Percentiles rank a stretch among this genome's conserved stretches.
Evolutionary conservation across 2,888 invertebrate species (phyloP).

Genomic region (Heliconius charithonia): DNA sequence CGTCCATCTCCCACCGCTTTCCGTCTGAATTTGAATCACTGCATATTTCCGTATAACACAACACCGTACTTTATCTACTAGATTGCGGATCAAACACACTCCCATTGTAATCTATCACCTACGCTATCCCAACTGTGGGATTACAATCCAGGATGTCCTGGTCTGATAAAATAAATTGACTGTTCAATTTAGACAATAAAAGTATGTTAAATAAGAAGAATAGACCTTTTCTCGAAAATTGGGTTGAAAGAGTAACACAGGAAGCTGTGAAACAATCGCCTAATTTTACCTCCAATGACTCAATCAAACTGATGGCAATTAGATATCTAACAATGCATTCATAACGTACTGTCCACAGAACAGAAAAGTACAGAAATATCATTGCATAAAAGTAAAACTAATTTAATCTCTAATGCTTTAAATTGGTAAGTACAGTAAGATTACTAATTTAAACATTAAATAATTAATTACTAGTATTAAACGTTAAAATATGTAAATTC

Average conservation of each 20-base stretch:
- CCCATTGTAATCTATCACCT: no score
- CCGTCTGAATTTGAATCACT: no score
- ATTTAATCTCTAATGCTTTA: no score
- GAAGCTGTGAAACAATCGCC: conserved; percentile 38
- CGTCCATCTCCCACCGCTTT: no score
- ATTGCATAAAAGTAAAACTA: background rate
- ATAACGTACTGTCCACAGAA: conserved; percentile 54
- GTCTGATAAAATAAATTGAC: background rate
- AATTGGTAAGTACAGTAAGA: no score
- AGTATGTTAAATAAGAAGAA: background rate
- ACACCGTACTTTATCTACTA: no score
- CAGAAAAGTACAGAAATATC: background rate
- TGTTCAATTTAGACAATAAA: background rate
- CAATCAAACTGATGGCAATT: conserved; percentile 58
- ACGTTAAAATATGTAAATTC: no score
- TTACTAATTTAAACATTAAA: no score
- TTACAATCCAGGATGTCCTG: background rate
- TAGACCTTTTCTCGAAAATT: background rate
- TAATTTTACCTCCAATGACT: conserved; percentile 55
- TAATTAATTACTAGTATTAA: no score
- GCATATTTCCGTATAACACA: no score
- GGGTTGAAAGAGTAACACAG: conserved; percentile 23
- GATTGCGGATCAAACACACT: no score
- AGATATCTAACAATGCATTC: conserved; percentile 53
- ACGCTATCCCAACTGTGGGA: no score